Percentiles rank a stretch among this genome's conserved stretches.
Conservation (phyloP, 37 sponge, comb jelly and placozoan genomes). For the Hormiphora californensis region DNA sequence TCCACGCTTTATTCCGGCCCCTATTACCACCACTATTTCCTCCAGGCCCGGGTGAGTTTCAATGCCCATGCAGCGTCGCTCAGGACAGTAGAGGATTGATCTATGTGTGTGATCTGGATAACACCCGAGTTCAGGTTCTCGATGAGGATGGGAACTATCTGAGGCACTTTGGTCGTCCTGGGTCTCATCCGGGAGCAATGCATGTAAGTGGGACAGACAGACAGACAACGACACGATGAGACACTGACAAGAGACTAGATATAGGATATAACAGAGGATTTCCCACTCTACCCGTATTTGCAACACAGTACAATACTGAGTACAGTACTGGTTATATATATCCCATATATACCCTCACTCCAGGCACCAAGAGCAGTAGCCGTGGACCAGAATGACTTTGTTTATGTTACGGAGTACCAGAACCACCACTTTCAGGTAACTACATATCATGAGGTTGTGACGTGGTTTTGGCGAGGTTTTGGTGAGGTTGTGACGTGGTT, state of each 20-base stretch:
- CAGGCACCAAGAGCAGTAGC: slow-evolving; percentile 44
- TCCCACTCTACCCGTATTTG: too few relatives aligned
- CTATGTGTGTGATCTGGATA: slow-evolving; percentile 54
- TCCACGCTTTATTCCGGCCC: not conserved
- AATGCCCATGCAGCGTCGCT: slow-evolving; percentile 31
- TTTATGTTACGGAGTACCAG: slow-evolving; percentile 35
- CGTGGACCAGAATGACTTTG: slow-evolving; percentile 22
- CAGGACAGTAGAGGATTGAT: not conserved
- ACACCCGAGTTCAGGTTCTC: slow-evolving; percentile 13
- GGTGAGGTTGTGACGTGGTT: too few relatives aligned
- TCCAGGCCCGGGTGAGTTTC: slow-evolving; percentile 21
- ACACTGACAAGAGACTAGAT: too few relatives aligned
- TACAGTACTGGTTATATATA: too few relatives aligned
- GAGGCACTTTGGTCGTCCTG: slow-evolving; percentile 14
- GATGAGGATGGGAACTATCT: not conserved
- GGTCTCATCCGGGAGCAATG: not conserved
- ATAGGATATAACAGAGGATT: too few relatives aligned
- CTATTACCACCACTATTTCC: not conserved
- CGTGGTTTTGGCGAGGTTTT: too few relatives aligned
- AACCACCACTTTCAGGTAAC: slow-evolving; percentile 40
- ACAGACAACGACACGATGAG: too few relatives aligned
- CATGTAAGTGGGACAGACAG: slow-evolving; percentile 38
- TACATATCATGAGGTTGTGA: too few relatives aligned
- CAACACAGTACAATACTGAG: too few relatives aligned
- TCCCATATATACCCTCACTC: too few relatives aligned